A percentile compares a stretch with the other conserved stretches of the same genome.
Conservation (phyloP, 2,797 vertebrate genomes). For the Parauchenoglanis punctatus region DNA sequence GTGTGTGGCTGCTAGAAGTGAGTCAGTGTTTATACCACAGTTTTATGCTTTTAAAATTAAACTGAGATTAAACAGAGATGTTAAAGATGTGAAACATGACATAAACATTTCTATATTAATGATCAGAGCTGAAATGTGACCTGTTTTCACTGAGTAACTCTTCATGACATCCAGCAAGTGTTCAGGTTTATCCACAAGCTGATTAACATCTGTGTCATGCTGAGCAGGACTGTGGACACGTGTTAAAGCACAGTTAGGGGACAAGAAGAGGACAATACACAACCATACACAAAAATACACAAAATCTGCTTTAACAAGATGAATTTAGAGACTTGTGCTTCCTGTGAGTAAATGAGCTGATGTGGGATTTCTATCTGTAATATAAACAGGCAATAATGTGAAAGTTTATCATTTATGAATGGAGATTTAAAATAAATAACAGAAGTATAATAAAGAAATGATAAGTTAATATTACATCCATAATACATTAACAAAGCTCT, state of each 20-base stretch:
- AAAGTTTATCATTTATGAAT: not conserved
- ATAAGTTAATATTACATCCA: not conserved
- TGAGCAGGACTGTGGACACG: conserved; percentile 62
- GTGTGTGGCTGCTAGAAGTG: not conserved
- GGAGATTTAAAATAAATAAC: not conserved
- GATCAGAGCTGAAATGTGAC: conserved; percentile 63
- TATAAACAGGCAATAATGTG: not conserved
- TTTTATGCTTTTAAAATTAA: not conserved
- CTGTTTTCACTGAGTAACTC: conserved; percentile 82
- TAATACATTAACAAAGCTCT: not conserved
- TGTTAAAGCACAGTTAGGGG: not conserved
- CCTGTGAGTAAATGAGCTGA: not conserved
- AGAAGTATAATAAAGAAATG: not conserved
- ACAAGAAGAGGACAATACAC: not conserved
- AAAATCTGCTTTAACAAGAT: not conserved
- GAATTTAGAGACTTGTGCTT: not conserved
- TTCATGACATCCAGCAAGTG: conserved; percentile 86
- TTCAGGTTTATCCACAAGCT: conserved; percentile 74
- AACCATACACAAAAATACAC: not conserved
- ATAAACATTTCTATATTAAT: not conserved
- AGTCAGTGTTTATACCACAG: not conserved
- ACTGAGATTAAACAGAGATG: not conserved
- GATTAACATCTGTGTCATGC: conserved; percentile 66
- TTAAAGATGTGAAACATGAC: not conserved
- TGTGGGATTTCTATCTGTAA: not conserved